Base-by-base conservation (phyloP, 1,140 invertebrate species). In the Atta texana region DNA sequence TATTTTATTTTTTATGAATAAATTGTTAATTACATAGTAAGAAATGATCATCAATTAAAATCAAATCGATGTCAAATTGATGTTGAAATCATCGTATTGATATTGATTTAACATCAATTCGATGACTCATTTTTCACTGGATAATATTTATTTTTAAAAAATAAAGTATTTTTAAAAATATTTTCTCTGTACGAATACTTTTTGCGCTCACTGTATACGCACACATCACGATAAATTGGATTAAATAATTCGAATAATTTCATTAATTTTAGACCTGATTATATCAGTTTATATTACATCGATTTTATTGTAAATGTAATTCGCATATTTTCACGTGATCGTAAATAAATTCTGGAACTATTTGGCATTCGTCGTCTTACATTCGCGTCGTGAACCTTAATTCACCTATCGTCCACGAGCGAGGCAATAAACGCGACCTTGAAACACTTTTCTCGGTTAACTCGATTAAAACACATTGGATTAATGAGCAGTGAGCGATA, bases 401-500 rank as follows among this genome's bases (percentile, higher is more conserved):
- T 57, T 34, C n/a, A n/a, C 18, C 7, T 21, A 24, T 12, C 49
- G 31, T 57, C 59, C 28, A 53, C 74, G 87, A 80, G 80, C 61
- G 51, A 82, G 76, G 39, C 74, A 85, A 88, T 87, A 89, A 85
- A 82, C 55, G 18, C 76, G 80, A 61, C 90, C 90, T 90, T 90
- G 89, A 86, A 88, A 88, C 59, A 82, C 72, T 91, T 90, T 90
- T 84, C 82, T 77, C 80, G 66, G 51, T 61, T 88, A 91, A 91
- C 57, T 91, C 74, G 74, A 90, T 91, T 90, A 91, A 87, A 49
- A 74, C 5, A 88, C 76, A 90, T 91, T 88, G 87, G 57, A 91
- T 90, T 91, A 90, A 90, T 80, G 31, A 90, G 66, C 64, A 44
- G 24, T 28, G 51, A 76, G 31, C 57, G 64, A 86, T 82, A 86